Base-by-base conservation (phyloP, 1,140 invertebrate species). In the Carposina sasakii region DNA sequence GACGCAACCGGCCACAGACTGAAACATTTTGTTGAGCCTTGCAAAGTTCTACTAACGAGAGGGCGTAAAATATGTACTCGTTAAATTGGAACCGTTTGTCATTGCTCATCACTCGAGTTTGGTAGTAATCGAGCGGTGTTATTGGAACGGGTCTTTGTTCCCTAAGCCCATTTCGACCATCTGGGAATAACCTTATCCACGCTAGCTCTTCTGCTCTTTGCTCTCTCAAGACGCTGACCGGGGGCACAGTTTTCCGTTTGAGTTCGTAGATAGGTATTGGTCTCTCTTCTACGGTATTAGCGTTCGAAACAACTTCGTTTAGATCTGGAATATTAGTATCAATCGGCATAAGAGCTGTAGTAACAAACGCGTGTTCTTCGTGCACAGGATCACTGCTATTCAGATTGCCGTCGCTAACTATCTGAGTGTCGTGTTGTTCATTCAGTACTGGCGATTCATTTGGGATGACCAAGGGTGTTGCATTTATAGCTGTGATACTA, bases 161-260 rank as follows among this genome's bases (percentile, higher is more conserved):
- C 49, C 63, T 60, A 2, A 79, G 60, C 23, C 70, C 62, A 51
- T 71, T 68, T 16, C 30, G 43, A 8, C 62, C 71, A 51, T 67
- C 60, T 26, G 71, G 72, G 54, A 78, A 77, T n/a, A 74, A 43
- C 42, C 54, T 39, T 36, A 30, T 73, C 57, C 65, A 76, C 2
- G 67, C 52, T 37, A 71, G 67, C 53, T 78, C 70, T 61, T 78
- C 77, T 47, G 68, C 61, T 65, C 21, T 67, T 68, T 15, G n/a
- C n/a, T n/a, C n/a, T n/a, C n/a, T n/a, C n/a, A n/a, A n/a, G n/a
- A n/a, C n/a, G n/a, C n/a, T n/a, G n/a, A n/a, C n/a, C n/a, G n/a
- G n/a, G n/a, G n/a, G n/a, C n/a, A n/a, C n/a, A n/a, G n/a, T n/a
- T n/a, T n/a, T n/a, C n/a, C 24, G 31, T 33, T 33, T 33, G 6